Evolutionary conservation across 2,113 vertebrate genomes (phyloP), one percentile per base, ranked within the genome.

Genomic region (Apteryx owenii): DNA sequence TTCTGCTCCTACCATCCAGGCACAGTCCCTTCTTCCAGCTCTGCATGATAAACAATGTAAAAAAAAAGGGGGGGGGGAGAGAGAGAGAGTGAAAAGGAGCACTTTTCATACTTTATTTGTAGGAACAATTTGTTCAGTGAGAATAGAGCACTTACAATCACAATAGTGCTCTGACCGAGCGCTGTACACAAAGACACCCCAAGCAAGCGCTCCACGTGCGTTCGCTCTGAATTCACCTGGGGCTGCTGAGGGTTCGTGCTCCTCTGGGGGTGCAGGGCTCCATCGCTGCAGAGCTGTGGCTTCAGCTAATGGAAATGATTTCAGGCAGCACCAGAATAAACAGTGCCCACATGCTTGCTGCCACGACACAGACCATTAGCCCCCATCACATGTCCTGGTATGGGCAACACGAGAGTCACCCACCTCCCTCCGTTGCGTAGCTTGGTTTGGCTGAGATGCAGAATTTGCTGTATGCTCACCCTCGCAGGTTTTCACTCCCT

Each of bases 71-170:
- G 4, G 26, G 15, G 28, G 29, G 15, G 5, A 16, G 56, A 18
- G 56, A 58, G 54, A 48, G 71, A 93, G 91, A 17, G 75, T 64
- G 26, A n/a, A 62, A 75, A 89, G 70, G 9, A 40, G 80, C 46
- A 36, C 6, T 89, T 95, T 91, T 48, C 75, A 85, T 88, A 33
- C 84, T 95, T 96, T 95, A 96, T 95, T 97, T 48, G 88, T 66
- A 31, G 7, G 96, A 61, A 75, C 23, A 6, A 9, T 81, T 95
- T 94, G 96, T 94, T 93, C 48, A 0, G 56, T 75, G 96, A 61
- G 66, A 64, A 54, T 83, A 76, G 96, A 92, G 77, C 86, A 56
- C 53, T 53, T 70, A 33, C 44, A 72, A 40, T 51, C 51, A 90
- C 50, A 56, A n/a, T 3, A 73, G 44, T 46, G 80, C 76, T 77